Evolutionary conservation across 2,797 vertebrate genomes (phyloP), one percentile per base, ranked within the genome.

Genomic region (Chanos chanos): DNA sequence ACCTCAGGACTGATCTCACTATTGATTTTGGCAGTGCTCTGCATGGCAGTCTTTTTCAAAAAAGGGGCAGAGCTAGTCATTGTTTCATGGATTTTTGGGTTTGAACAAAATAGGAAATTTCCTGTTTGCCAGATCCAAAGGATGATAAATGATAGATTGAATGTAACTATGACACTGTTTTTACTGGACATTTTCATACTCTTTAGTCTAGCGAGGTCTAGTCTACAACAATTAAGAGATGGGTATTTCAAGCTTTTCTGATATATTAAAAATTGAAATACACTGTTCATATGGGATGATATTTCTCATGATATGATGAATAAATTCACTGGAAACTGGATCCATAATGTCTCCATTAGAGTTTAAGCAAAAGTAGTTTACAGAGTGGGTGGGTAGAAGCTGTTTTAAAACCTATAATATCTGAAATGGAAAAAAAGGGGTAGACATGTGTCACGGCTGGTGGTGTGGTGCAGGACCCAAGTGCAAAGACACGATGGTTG

Each of bases 1-100:
- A 49, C 41, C 63, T 45, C 45, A 28, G 36, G 70, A 75, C 70
- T 72, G 66, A 53, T 62, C 57, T 55, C 15, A 34, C 28, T 64
- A 75, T 76, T 64, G 70, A 76, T 76, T 76, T 47, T 70, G 66
- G 73, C 66, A 22, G 49, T 47, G 56, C 48, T 55, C 50, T 72
- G 66, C 54, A 33, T 63, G 48, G 66, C 73, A 70, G 66, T 64
- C 45, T 66, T 70, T 59, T 55, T 49, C 59, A 62, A 53, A 67
- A 55, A 66, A 52, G 65, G 55, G 60, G 56, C 67, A 15, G 43
- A 59, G 40, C 25, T 54, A n/a, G n/a, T n/a, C 45, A 33, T 56
- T 67, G 54, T 36, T 64, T 50, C 66, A 57, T 51, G 30, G 48
- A 44, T 24, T 58, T 41, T 16, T 18, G 19, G 27, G 27, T 40